Conservation (phyloP, 1,140 invertebrate species). For the Tetraneura akinire region DNA sequence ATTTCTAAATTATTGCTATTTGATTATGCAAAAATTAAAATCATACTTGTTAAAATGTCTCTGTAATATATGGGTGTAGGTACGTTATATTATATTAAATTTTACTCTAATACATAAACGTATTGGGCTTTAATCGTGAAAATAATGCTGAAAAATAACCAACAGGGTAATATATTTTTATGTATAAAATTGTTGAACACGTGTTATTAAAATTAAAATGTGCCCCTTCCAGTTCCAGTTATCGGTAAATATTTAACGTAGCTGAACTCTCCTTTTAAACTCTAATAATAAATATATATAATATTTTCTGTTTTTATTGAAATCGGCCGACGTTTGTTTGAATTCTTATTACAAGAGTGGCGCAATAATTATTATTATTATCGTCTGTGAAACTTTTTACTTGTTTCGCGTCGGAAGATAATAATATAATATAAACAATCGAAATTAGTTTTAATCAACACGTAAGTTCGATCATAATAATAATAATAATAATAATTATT, state of each 20-base stretch:
- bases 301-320: not conserved
- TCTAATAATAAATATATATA: not conserved
- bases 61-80: too few species aligned
- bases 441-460: slow-evolving; percentile 28
- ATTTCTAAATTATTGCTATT: too few species aligned
- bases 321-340: not conserved
- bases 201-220: slow-evolving; percentile 5
- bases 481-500: too few species aligned
- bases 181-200: slow-evolving; percentile 20
- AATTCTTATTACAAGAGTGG: too few species aligned
- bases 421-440: not conserved
- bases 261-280: slow-evolving; percentile 5
- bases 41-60: too few species aligned
- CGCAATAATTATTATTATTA: not conserved
- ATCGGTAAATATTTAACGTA: slow-evolving; percentile 14
- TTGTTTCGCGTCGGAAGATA: not conserved
- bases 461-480: not conserved
- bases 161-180: too few species aligned
- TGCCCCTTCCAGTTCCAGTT: not conserved
- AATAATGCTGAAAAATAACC: not conserved
- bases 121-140: not conserved
- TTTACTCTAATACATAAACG: not conserved
- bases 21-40: too few species aligned
- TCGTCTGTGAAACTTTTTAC: not conserved
- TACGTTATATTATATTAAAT: not conserved